Percentiles rank a stretch among this genome's conserved stretches.
Evolutionary conservation across 1,140 invertebrate genomes (phyloP).

Genomic region (Ceratosolen fusciceps): DNA sequence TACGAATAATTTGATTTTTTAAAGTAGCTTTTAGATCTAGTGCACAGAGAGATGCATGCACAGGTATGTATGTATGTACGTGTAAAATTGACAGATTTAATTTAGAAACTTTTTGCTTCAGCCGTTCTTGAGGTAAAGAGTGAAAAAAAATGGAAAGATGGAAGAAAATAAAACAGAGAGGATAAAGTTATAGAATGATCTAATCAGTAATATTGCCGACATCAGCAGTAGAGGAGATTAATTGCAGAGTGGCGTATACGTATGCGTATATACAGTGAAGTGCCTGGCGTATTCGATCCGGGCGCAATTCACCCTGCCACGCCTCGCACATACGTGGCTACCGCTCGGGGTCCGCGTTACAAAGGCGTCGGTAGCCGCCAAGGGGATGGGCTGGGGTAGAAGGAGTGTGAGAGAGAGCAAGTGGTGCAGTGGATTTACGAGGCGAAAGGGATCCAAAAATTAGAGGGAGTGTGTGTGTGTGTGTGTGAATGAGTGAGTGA

Average conservation of each 20-base stretch:
- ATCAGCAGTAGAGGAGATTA: constrained; percentile 4
- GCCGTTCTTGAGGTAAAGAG: not conserved
- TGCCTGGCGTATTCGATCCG: not conserved
- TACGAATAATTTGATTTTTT: not conserved
- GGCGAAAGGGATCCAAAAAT: not conserved
- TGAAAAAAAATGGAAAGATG: not conserved
- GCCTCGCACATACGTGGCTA: not conserved
- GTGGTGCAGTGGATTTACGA: not conserved
- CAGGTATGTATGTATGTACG: too few species aligned
- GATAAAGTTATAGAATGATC: not conserved
- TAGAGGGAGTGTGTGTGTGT: not conserved
- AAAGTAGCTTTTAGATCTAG: not conserved
- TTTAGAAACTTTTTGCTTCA: not conserved
- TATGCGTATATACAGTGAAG: not conserved
- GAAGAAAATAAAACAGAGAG: too few species aligned
- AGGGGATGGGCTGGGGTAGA: not conserved
- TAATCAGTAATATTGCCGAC: constrained; percentile 1
- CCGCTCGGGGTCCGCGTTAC: not conserved
- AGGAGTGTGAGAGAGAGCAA: not conserved
- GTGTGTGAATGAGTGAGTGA: too few species aligned
- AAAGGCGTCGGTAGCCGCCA: not conserved
- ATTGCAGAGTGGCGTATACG: not conserved
- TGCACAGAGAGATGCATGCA: too few species aligned
- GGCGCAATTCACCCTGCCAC: not conserved
- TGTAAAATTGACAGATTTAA: not conserved